Conservation (phyloP, 2,888 invertebrate genomes). For the Oscheius myriophilus region DNA sequence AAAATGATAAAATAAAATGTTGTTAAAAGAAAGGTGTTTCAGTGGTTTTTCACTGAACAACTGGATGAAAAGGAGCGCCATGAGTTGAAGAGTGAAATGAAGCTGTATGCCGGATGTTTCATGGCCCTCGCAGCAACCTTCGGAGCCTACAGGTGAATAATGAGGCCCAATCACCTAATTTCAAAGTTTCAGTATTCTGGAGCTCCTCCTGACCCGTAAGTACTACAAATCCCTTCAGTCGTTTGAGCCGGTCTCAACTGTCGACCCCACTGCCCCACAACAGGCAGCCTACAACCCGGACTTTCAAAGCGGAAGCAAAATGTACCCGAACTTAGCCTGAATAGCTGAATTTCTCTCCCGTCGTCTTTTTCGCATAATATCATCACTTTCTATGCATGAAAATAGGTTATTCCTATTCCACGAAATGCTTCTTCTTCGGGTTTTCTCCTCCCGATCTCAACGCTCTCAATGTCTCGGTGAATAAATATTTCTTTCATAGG, state of each 20-base stretch:
- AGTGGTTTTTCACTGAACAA: constrained; percentile 45
- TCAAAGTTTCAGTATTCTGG: constrained; percentile 48
- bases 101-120: constrained; percentile 42
- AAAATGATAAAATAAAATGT: no score
- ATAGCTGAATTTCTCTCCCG: not conserved
- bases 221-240: constrained; percentile 48
- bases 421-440: no score
- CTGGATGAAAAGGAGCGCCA: constrained; percentile 38
- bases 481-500: no score
- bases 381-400: no score
- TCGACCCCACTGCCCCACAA: constrained; percentile 27
- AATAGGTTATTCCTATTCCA: no score
- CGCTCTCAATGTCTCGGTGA: no score
- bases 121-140: constrained; percentile 37
- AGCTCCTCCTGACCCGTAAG: constrained; percentile 45
- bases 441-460: no score
- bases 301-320: constrained; percentile 3
- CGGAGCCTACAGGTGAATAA: constrained; percentile 38
- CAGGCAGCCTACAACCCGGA: constrained; percentile 29
- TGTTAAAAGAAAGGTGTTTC: no score
- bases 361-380: constrained; percentile 4
- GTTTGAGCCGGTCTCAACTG: constrained; percentile 28
- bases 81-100: constrained; percentile 42
- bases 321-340: constrained; percentile 27
- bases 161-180: no score